These are phyloP conservation scores for Sebastes minor DNA, from an alignment of 2,797 vertebrate species.

Conservation along the genomic window DNA sequence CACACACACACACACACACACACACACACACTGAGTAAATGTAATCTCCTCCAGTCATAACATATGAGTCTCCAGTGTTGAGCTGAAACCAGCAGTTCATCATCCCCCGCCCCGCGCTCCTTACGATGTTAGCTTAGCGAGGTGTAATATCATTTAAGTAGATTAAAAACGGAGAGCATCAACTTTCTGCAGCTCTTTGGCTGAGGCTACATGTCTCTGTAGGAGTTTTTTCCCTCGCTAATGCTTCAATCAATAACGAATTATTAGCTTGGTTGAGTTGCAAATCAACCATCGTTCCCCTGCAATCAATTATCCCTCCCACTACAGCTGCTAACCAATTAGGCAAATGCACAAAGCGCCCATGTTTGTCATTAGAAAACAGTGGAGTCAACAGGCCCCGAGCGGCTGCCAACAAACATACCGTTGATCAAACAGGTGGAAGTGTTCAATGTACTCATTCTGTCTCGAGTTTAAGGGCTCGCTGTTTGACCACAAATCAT, in stretches of 20 bases:
- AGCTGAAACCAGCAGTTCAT: slow-evolving; percentile 65
- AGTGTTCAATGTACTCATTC: slow-evolving; percentile 5
- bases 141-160: slow-evolving; percentile 65
- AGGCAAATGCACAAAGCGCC: slow-evolving; percentile 59
- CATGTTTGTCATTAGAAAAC: slow-evolving; percentile 55
- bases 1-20: neutral
- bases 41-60: slow-evolving; percentile 60
- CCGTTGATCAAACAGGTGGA: slow-evolving; percentile 44
- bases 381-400: slow-evolving; percentile 45
- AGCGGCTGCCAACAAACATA: slow-evolving; percentile 26
- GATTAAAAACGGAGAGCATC: slow-evolving; percentile 64
- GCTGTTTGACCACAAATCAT: neutral
- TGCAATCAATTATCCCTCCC: slow-evolving; percentile 73
- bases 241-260: slow-evolving; percentile 80
- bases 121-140: slow-evolving; percentile 59
- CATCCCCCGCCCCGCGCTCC: slow-evolving; percentile 37
- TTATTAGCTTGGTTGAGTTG: slow-evolving; percentile 81
- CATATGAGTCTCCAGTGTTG: slow-evolving; percentile 40
- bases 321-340: slow-evolving; percentile 71
- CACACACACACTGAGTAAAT: slow-evolving; percentile 29
- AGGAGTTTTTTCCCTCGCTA: slow-evolving; percentile 55
- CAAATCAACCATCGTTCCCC: slow-evolving; percentile 74
- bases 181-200: slow-evolving; percentile 53
- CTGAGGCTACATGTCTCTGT: slow-evolving; percentile 41
- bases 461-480: neutral